Conservation (phyloP, 1,140 invertebrate species). For the Thalassaphorura encarpata region DNA sequence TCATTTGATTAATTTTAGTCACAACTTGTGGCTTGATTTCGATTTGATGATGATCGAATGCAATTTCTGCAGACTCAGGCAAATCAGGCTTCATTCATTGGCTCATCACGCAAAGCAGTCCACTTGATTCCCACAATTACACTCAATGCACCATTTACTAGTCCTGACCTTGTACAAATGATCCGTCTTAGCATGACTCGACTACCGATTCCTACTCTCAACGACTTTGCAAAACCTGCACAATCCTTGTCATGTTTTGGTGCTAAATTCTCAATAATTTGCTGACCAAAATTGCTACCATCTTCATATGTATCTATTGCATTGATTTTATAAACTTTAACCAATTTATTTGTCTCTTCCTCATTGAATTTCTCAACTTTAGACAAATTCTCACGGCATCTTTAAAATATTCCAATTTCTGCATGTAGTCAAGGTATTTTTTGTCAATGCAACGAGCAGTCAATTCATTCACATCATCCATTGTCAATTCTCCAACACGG, state of each 20-base stretch:
- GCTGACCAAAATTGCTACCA: not conserved
- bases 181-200: not conserved
- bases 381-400: not conserved
- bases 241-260: not conserved
- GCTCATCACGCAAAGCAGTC: not conserved
- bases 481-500: not conserved
- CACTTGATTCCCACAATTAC: not conserved
- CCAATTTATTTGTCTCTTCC: not conserved
- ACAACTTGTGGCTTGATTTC: no score
- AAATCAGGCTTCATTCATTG: not conserved
- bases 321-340: not conserved
- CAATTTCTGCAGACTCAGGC: not conserved
- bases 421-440: not conserved
- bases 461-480: not conserved
- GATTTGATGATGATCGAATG: not conserved
- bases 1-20: not conserved
- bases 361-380: not conserved
- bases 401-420: not conserved
- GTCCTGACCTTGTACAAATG: not conserved
- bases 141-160: not conserved
- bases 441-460: not conserved
- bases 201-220: no score
- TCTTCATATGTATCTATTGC: not conserved
- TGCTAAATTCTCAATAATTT: not conserved
- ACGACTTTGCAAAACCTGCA: not conserved